A percentile compares a stretch with the other conserved stretches of the same genome.
Conservation (phyloP, 2,113 vertebrate genomes). For the Mesoclemmys tuberculata region DNA sequence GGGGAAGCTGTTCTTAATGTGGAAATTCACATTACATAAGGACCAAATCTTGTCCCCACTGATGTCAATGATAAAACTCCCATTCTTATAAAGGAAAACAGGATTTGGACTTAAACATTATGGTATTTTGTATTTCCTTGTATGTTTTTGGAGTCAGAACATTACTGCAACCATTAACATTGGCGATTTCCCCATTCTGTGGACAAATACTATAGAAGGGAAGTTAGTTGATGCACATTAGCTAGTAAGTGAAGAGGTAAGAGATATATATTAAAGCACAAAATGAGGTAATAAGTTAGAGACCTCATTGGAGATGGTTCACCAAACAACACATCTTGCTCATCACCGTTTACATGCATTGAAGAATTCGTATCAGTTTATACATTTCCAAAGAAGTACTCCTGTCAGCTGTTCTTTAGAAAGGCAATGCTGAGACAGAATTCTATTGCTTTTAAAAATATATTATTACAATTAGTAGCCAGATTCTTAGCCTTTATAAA, state of each 20-base stretch:
- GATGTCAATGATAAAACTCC: not conserved
- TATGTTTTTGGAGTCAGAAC: not conserved
- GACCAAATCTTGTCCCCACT: not conserved
- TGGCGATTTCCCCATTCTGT: not conserved
- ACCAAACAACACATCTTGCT: not conserved
- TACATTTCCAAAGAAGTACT: not conserved
- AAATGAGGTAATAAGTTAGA: not conserved
- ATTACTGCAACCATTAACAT: not conserved
- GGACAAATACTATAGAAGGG: not conserved
- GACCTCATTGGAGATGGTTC: not conserved
- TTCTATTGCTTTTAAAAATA: not conserved
- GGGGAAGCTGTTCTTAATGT: not conserved
- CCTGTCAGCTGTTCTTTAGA: not conserved
- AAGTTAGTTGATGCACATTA: not conserved
- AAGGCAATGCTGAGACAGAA: not conserved
- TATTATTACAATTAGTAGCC: not conserved
- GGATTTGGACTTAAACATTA: fast-evolving
- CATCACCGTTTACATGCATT: not conserved
- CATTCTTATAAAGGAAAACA: not conserved
- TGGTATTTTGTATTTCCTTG: not conserved
- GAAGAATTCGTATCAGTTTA: not conserved
- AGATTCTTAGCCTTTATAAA: not conserved
- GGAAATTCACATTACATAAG: not conserved
- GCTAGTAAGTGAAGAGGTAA: not conserved
- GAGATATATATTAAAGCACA: not conserved